phyloP scores from a whole-genome alignment of 2,888 invertebrate genomes.

The Galerucella nymphaeae region DNA sequence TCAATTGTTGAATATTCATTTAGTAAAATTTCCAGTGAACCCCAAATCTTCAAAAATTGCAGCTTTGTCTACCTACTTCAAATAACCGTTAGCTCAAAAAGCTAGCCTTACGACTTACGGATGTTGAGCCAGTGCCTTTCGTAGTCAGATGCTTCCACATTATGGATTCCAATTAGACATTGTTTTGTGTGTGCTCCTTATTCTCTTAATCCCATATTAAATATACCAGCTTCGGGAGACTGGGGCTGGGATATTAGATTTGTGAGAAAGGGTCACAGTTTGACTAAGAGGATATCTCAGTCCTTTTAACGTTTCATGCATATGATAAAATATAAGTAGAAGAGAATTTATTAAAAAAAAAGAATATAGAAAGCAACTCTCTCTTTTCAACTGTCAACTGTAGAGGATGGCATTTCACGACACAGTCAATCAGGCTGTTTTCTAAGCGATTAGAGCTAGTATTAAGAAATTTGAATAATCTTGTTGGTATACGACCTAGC shows the following conservation, averaged over 20 bases:
- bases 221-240: constrained; percentile 25
- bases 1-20: too few species aligned
- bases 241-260: constrained; percentile 35
- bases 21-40: too few species aligned
- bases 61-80: background rate
- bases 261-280: constrained; percentile 30
- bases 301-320: constrained; percentile 4
- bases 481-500: background rate
- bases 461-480: constrained; percentile 8
- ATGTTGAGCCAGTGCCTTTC: constrained; percentile 6
- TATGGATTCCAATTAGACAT: constrained; percentile 34
- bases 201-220: constrained; percentile 34
- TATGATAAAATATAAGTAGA: constrained; percentile 4
- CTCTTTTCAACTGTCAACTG: too few species aligned
- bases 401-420: background rate
- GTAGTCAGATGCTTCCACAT: constrained; percentile 28
- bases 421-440: background rate
- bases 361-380: too few species aligned
- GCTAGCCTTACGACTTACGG: constrained; percentile 12
- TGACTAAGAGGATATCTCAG: constrained; percentile 27
- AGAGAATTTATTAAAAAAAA: background rate
- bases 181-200: constrained; percentile 26
- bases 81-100: constrained; percentile 6
- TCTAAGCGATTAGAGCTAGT: background rate
- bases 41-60: background rate